These are phyloP conservation scores for Sphenopsis melanotis DNA, from an alignment of 2,797 vertebrate species.

Conservation along the genomic window DNA sequence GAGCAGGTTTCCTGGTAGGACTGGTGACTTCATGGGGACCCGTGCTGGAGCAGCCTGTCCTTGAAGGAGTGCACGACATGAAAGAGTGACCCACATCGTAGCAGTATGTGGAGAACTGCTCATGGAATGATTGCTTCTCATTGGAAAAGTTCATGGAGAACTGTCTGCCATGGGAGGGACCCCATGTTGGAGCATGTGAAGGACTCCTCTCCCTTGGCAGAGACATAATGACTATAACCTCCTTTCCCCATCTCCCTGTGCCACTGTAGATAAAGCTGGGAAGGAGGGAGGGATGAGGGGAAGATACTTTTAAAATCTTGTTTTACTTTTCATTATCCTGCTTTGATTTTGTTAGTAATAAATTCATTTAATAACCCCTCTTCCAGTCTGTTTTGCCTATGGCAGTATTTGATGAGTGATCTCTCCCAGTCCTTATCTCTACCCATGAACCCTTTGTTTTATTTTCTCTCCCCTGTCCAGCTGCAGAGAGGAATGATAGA, in stretches of 20 bases:
- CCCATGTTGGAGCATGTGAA: background rate
- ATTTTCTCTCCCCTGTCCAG: background rate
- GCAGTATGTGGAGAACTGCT: background rate
- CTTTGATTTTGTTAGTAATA: background rate
- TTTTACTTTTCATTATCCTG: background rate
- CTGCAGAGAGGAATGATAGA: background rate
- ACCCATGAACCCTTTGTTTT: background rate
- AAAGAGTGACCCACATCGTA: background rate
- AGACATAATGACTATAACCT: background rate
- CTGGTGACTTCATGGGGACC: no score
- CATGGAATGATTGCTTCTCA: fast-evolving
- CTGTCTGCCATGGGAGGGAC: background rate
- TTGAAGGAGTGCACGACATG: background rate
- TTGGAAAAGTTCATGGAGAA: background rate
- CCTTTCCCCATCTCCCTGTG: fast-evolving
- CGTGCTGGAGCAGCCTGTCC: background rate
- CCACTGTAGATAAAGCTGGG: fast-evolving
- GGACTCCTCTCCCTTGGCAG: background rate
- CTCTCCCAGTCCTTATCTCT: background rate
- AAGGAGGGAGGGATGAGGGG: background rate
- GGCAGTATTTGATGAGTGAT: background rate
- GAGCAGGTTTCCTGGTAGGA: background rate
- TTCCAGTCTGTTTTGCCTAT: background rate
- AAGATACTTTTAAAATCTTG: background rate
- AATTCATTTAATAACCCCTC: background rate